Evolutionary conservation across 2,797 vertebrate species (phyloP).

Genomic region (Lepus townsendii): DNA sequence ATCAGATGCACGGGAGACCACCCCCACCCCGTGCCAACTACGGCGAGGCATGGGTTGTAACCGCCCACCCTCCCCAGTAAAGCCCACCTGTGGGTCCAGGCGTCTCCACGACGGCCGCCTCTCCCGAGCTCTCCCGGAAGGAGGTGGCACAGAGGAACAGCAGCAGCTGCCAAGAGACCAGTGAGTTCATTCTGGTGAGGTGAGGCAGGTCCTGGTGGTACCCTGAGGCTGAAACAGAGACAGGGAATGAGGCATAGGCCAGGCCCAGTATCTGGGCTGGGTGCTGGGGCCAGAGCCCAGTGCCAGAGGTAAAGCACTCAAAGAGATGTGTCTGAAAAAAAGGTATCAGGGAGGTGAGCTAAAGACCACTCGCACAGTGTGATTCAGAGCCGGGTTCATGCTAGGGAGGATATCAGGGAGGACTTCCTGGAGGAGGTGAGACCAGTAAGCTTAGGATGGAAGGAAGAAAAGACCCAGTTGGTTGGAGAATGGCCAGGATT

Average conservation of each 20-base stretch:
- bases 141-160: slow-evolving; percentile 83
- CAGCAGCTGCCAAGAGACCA: slow-evolving; percentile 78
- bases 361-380: background rate
- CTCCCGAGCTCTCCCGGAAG: slow-evolving; percentile 75
- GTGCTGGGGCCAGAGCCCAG: background rate
- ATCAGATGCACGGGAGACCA: background rate
- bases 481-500: background rate
- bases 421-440: background rate
- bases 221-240: slow-evolving; percentile 54
- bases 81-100: slow-evolving; percentile 76
- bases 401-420: background rate
- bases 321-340: background rate
- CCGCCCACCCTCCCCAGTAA: background rate
- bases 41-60: background rate
- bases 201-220: background rate
- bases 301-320: fast-evolving
- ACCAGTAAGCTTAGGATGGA: background rate
- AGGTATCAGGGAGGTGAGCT: too few relatives aligned
- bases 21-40: too few relatives aligned
- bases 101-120: slow-evolving; percentile 4
- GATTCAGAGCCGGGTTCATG: background rate
- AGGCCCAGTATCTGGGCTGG: background rate
- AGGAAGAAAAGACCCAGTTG: background rate
- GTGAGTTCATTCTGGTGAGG: slow-evolving; percentile 73
- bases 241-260: background rate